These are phyloP conservation scores for Calephelis virginiensis DNA, from an alignment of 1,140 invertebrate species.

Conservation along the genomic window DNA sequence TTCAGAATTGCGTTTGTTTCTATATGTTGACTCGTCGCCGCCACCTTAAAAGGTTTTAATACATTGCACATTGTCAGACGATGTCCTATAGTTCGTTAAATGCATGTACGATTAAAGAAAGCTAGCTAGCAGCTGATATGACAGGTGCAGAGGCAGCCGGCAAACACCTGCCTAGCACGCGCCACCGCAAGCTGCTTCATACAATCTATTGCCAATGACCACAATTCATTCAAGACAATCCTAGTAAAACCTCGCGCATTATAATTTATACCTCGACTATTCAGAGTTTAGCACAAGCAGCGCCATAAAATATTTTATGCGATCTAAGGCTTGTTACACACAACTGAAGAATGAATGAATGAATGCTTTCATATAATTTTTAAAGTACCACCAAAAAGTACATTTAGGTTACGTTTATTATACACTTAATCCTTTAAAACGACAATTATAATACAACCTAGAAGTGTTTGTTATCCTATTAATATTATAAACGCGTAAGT, in stretches of 20 bases:
- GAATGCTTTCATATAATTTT: too few species aligned
- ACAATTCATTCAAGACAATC: slow-evolving; percentile 40
- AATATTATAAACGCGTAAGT: too few species aligned
- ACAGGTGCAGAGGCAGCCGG: slow-evolving; percentile 72
- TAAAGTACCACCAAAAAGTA: too few species aligned
- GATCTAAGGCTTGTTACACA: too few species aligned
- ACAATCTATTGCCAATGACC: slow-evolving; percentile 25
- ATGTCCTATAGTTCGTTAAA: slow-evolving; percentile 7
- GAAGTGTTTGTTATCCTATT: too few species aligned
- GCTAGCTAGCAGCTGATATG: slow-evolving; percentile 62
- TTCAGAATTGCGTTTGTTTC: too few species aligned
- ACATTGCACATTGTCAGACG: not conserved
- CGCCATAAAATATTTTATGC: too few species aligned
- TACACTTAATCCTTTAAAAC: too few species aligned
- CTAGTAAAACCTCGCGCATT: not conserved
- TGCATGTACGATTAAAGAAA: slow-evolving; percentile 27
- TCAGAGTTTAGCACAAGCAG: too few species aligned
- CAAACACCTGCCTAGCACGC: slow-evolving; percentile 67
- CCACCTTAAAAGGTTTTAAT: not conserved
- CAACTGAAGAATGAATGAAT: too few species aligned
- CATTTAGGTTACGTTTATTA: too few species aligned
- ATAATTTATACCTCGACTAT: not conserved
- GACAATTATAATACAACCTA: too few species aligned
- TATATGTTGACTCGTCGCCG: not conserved
- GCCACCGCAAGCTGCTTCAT: slow-evolving; percentile 65